Conservation (phyloP, 2,797 vertebrate species). For the Chloroceryle amazona region DNA sequence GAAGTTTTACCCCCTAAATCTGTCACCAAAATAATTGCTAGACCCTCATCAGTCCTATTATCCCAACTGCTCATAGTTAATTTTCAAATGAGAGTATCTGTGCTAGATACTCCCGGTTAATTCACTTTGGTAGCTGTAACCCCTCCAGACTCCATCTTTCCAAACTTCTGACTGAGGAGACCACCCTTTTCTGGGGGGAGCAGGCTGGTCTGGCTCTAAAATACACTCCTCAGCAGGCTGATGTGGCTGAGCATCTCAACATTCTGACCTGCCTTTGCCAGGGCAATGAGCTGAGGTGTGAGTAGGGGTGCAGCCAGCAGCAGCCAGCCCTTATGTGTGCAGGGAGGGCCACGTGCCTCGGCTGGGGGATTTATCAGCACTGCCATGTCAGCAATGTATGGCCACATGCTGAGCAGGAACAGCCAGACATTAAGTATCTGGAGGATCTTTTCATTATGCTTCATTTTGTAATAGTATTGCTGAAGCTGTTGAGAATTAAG, state of each 20-base stretch:
- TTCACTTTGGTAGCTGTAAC: background rate
- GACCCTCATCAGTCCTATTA: background rate
- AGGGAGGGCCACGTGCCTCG: accelerated
- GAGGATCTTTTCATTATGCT: background rate
- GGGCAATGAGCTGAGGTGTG: background rate
- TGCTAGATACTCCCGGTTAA: background rate
- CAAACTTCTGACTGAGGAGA: background rate
- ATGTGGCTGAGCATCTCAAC: accelerated
- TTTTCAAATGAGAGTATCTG: background rate
- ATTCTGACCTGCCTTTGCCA: background rate
- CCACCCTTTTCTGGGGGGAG: background rate
- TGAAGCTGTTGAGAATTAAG: slow-evolving; percentile 14
- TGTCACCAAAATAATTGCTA: background rate
- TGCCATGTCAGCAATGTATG: accelerated
- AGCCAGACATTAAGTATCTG: background rate
- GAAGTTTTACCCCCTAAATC: background rate
- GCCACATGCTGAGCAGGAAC: background rate
- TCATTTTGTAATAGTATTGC: background rate
- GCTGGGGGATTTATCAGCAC: background rate
- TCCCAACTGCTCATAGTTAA: background rate
- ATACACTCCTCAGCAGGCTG: background rate
- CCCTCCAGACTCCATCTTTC: background rate
- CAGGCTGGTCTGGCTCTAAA: background rate
- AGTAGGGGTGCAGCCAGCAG: accelerated
- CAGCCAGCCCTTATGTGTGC: accelerated